Evolutionary conservation across 1,140 invertebrate species (phyloP).

Genomic region (Conopomorpha cramerella): DNA sequence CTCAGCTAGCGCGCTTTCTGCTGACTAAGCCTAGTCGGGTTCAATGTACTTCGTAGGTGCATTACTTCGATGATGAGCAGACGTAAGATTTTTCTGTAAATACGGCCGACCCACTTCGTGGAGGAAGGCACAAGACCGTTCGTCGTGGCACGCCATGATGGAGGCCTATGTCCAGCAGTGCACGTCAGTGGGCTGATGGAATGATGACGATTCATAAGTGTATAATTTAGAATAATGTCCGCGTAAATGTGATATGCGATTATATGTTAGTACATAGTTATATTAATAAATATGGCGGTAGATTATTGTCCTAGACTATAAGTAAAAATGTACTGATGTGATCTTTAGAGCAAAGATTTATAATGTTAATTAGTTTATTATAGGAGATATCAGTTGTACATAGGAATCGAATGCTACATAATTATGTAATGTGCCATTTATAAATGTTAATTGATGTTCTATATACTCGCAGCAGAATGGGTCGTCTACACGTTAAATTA

Average conservation of each 20-base stretch:
- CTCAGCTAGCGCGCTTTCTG: too few relatives aligned
- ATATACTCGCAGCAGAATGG: too few relatives aligned
- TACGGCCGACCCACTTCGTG: too few relatives aligned
- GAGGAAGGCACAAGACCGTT: too few relatives aligned
- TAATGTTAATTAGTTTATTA: constrained; percentile 24
- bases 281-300: constrained; percentile 11
- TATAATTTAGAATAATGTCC: neutral
- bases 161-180: neutral
- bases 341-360: constrained; percentile 41
- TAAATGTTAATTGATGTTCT: constrained; percentile 26
- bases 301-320: constrained; percentile 16
- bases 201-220: neutral
- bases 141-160: neutral
- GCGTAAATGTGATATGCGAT: constrained; percentile 13
- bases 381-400: constrained; percentile 17
- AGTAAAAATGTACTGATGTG: constrained; percentile 36
- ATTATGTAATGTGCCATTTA: constrained; percentile 48
- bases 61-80: too few relatives aligned
- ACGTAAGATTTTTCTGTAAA: too few relatives aligned
- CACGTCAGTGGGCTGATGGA: neutral
- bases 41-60: too few relatives aligned
- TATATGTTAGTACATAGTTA: neutral
- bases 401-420: constrained; percentile 46
- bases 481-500: too few relatives aligned
- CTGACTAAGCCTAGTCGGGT: too few relatives aligned